phyloP scores from a whole-genome alignment of 2,113 vertebrate species.

The Xiphophorus couchianus region DNA sequence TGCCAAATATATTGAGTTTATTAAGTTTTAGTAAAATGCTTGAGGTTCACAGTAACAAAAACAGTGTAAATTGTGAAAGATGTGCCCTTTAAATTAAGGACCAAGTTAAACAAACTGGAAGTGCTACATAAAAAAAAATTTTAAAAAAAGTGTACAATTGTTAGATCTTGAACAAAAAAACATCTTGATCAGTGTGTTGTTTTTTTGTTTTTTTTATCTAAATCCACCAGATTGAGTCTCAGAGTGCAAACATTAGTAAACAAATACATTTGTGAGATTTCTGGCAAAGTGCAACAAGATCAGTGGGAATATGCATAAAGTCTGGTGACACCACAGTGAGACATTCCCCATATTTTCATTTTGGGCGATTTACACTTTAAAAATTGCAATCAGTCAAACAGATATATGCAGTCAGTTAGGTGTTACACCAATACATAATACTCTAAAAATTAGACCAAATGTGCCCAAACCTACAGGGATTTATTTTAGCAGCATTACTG shows the following conservation, averaged over 20 bases:
- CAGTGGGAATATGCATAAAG: conserved; percentile 39
- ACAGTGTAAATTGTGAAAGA: conserved; percentile 28
- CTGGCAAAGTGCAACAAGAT: conserved; percentile 64
- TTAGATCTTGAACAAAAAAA: conserved; percentile 5
- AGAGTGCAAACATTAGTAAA: conserved; percentile 58
- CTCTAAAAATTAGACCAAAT: conserved; percentile 54
- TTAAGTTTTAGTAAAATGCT: conserved; percentile 50
- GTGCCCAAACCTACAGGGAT: conserved; percentile 39
- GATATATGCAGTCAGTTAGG: conserved; percentile 38
- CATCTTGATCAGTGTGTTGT: background rate
- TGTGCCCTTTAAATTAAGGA: conserved; percentile 24
- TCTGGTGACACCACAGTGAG: conserved; percentile 10
- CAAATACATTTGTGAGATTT: conserved; percentile 12
- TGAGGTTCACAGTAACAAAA: conserved; percentile 47
- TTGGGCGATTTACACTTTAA: conserved; percentile 52
- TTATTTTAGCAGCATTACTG: conserved; percentile 67
- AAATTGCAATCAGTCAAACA: conserved; percentile 36
- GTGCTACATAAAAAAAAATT: conserved; percentile 52
- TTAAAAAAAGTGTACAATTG: conserved; percentile 12
- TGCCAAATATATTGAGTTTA: background rate
- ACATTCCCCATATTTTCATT: conserved; percentile 43
- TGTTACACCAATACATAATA: conserved; percentile 35
- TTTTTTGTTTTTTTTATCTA: background rate
- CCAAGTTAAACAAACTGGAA: conserved; percentile 22
- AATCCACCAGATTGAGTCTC: background rate